Conservation (phyloP, 2,797 vertebrate genomes). For the Chiroxiphia lanceolata region DNA sequence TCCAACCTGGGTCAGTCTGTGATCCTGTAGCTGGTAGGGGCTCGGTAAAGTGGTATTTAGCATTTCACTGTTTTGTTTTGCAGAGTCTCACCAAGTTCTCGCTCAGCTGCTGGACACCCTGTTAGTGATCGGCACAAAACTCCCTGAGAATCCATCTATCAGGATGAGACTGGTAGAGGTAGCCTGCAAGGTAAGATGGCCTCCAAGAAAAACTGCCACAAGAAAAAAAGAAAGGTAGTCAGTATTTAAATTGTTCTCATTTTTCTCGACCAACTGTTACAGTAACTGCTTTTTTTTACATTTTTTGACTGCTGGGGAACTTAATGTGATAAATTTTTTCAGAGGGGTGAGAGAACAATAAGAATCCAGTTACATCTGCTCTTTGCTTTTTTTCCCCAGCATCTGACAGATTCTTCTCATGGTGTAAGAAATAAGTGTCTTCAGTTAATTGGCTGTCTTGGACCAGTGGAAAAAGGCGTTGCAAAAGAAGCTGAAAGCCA, state of each 20-base stretch:
- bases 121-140: constrained; percentile 88
- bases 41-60: accelerated
- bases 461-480: constrained; percentile 80
- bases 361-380: neutral
- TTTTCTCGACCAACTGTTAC: neutral
- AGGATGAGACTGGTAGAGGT: constrained; percentile 88
- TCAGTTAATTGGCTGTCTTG: constrained; percentile 91
- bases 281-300: neutral
- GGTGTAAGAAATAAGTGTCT: constrained; percentile 96
- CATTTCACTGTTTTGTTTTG: neutral
- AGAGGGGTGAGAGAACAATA: neutral
- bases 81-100: constrained; percentile 96
- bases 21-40: neutral
- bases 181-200: constrained; percentile 87
- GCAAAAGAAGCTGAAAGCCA: constrained; percentile 82
- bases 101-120: constrained; percentile 93
- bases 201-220: neutral
- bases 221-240: neutral
- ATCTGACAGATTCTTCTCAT: constrained; percentile 90
- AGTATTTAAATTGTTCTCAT: neutral
- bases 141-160: constrained; percentile 82
- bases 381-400: constrained; percentile 67
- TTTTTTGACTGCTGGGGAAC: neutral
- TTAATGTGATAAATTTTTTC: accelerated
- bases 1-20: neutral